A percentile compares a stretch with the other conserved stretches of the same genome.
Evolutionary conservation across 2,113 vertebrate genomes (phyloP).

Genomic region (Castor canadensis): DNA sequence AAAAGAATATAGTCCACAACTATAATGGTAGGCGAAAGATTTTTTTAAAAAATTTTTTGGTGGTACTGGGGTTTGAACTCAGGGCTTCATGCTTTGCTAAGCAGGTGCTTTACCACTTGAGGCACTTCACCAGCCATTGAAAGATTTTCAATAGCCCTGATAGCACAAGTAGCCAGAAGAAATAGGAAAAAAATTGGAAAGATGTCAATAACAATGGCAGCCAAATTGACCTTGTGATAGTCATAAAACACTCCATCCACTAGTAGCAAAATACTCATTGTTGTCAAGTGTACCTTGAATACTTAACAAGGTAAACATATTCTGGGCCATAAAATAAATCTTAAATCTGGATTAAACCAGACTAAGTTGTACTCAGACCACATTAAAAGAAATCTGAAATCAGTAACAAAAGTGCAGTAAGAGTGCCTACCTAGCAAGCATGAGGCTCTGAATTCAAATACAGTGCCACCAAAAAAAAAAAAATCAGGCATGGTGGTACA

Average conservation of each 20-base stretch:
- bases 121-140: no score
- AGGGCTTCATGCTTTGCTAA: no score
- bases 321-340: neutral
- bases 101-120: no score
- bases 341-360: neutral
- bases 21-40: neutral
- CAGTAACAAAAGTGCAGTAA: no score
- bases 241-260: neutral
- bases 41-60: no score
- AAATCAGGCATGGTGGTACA: no score
- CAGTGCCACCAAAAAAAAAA: no score
- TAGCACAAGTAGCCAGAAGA: neutral
- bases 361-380: neutral
- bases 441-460: no score
- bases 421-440: no score
- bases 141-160: neutral
- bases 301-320: constrained; percentile 43
- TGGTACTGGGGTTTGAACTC: no score
- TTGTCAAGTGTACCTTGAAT: neutral
- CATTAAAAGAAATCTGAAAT: neutral
- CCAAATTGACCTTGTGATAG: neutral
- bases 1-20: neutral
- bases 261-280: neutral
- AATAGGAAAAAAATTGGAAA: constrained; percentile 17
- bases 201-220: neutral